Evolutionary conservation across 2,888 invertebrate genomes (phyloP), one percentile per base, ranked within the genome.

Genomic region (Nymphalis polychloros): DNA sequence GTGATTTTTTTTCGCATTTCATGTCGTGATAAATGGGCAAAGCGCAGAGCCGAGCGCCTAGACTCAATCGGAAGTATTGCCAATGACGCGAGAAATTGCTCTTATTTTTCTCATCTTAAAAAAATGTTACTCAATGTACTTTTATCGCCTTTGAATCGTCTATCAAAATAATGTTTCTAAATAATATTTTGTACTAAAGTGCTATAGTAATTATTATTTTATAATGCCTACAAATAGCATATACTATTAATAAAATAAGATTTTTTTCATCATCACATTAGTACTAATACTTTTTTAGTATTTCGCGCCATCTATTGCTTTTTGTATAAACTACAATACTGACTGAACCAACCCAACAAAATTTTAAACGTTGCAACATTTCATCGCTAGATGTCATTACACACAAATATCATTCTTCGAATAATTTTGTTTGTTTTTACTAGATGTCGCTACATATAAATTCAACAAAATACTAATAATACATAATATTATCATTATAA

Each of bases 1-100:
- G 84, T 82, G 86, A 86, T 76, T 78, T 87, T 86, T 86, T 86
- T 86, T 83, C 84, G 79, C 83, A 78, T 84, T 82, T 81, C 85
- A 80, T 82, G 85, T 79, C 84, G 86, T 89, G 90, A 90, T 90
- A 89, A 90, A 90, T 89, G 88, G 84, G 75, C 77, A 78, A 78
- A 76, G 77, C 74, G 75, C 76, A 76, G 74, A 73, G 76, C 46
- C 73, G 73, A 75, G 71, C 74, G 76, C 80, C 81, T 80, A 79
- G 83, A 82, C 80, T 80, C 79, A 77, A 78, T 78, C 77, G 76
- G 78, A 81, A 79, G 79, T 83, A 84, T 82, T 86, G 83, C 84
- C 89, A 88, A 88, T 90, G 87, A 83, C 79, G 86, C 88, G 86
- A 79, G 75, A 86, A 88, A 89, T 89, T 86, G 82, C 82, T 80